These are phyloP conservation scores for Epistrophella euchroma DNA, from an alignment of 2,888 invertebrate genomes.

Conservation along the genomic window DNA sequence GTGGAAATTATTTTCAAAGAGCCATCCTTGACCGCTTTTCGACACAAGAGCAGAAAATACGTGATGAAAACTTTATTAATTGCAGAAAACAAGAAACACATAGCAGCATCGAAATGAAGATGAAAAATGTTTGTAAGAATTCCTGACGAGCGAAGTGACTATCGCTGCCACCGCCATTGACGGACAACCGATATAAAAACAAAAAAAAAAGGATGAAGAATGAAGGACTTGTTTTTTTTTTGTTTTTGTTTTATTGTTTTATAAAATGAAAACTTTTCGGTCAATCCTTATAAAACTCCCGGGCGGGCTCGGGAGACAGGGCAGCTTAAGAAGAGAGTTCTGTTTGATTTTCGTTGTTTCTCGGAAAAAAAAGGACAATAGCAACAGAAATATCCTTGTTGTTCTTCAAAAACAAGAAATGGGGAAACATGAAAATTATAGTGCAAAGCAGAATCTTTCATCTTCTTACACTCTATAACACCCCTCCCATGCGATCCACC, in stretches of 20 bases:
- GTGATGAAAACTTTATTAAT: constrained; percentile 74
- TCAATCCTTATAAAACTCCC: constrained; percentile 33
- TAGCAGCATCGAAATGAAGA: constrained; percentile 52
- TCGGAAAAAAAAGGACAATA: constrained; percentile 53
- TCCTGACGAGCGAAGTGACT: constrained; percentile 7
- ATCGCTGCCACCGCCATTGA: background rate
- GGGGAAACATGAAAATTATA: constrained; percentile 66
- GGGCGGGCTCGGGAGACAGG: background rate
- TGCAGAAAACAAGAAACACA: constrained; percentile 33
- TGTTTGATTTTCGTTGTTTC: constrained; percentile 69
- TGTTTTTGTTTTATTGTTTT: constrained; percentile 32
- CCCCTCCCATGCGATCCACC: background rate
- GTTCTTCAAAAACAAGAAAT: constrained; percentile 68
- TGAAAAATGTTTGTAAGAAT: constrained; percentile 53
- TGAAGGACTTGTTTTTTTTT: constrained; percentile 20
- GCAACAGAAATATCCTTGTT: constrained; percentile 72
- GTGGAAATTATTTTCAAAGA: constrained; percentile 43
- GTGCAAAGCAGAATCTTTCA: constrained; percentile 68
- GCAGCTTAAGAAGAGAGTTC: constrained; percentile 43
- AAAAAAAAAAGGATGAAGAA: background rate
- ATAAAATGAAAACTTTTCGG: constrained; percentile 55
- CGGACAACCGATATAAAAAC: constrained; percentile 10
- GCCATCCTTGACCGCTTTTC: constrained; percentile 75
- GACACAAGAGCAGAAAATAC: constrained; percentile 64
- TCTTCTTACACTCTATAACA: background rate